Evolutionary conservation across 2,797 vertebrate species (phyloP), one percentile per base, ranked within the genome.

Genomic region (Octomys mimax): DNA sequence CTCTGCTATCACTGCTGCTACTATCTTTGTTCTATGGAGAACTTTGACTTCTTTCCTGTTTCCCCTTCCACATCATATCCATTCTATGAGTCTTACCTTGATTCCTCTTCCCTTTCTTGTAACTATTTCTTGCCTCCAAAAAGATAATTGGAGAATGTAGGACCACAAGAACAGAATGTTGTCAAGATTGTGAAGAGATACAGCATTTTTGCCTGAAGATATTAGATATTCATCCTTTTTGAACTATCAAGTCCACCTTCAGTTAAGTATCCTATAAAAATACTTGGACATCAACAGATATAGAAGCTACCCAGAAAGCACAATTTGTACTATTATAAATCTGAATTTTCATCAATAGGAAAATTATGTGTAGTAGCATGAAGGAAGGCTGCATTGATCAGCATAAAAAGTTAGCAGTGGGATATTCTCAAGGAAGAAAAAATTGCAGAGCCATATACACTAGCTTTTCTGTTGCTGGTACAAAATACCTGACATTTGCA

Each of bases 61-160:
- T 75, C 21, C n/a, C 13, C 14, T 81, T 52, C 33, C 14, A 52
- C 46, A 46, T 62, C 80, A 64, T 49, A 36, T 13, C 64, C 6
- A 39, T 73, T 79, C 42, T 92, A 1, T 64, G 46, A 84, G 78
- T 71, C 6, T 46, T 22, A 11, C 31, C 24, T 59, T 73, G 31
- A 57, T 3, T 77, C 2, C 16, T 19, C 36, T 84, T 18, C 54
- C 89, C 54, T 61, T 80, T 46, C 39, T 75, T 26, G 42, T 22
- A 75, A 22, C 2, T 26, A 92, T 71, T 83, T 2, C 49, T 96
- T 64, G 57, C 28, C 64, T n/a, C 54, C 22, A 83, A 36, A 64
- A 91, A 84, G 57, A 84, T 52, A 84, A 64, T 59, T 88, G 46
- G 57, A 91, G 71, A 93, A 88, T 59, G 42, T 79, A 87, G n/a